phyloP scores from a whole-genome alignment of 2,797 vertebrate species.

The Melanotaenia maccullochi region DNA sequence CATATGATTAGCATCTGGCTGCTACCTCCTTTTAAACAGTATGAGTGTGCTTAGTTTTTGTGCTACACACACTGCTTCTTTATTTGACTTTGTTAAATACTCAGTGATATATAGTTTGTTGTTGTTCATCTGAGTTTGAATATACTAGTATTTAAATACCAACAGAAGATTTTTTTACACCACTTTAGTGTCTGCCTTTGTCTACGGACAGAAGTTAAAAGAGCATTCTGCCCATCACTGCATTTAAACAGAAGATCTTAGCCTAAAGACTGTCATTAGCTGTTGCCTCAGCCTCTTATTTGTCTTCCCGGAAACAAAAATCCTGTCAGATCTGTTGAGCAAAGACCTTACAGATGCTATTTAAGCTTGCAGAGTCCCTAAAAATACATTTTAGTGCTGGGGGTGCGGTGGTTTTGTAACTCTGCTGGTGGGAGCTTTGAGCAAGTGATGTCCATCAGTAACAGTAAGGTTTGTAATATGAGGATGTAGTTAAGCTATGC shows the following conservation, averaged over 20 bases:
- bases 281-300: conserved; percentile 53
- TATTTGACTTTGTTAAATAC: neutral
- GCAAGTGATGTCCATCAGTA: conserved; percentile 60
- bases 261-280: conserved; percentile 65
- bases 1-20: no score
- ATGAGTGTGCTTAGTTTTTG: no score
- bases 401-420: conserved; percentile 54
- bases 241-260: conserved; percentile 56
- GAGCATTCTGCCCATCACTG: conserved; percentile 42
- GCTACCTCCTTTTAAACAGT: no score
- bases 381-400: conserved; percentile 59
- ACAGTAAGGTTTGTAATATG: conserved; percentile 68
- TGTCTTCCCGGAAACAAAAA: conserved; percentile 56
- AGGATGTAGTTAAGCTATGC: conserved; percentile 67
- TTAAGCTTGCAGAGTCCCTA: conserved; percentile 58
- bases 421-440: conserved; percentile 46
- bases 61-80: neutral
- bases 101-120: neutral
- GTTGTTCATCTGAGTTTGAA: no score
- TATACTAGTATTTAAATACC: neutral
- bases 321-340: conserved; percentile 47
- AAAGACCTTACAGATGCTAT: conserved; percentile 61
- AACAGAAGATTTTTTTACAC: neutral
- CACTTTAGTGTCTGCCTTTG: neutral
- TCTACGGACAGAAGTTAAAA: neutral